phyloP scores from a whole-genome alignment of 2,113 vertebrate genomes.

The Picathartes gymnocephalus region DNA sequence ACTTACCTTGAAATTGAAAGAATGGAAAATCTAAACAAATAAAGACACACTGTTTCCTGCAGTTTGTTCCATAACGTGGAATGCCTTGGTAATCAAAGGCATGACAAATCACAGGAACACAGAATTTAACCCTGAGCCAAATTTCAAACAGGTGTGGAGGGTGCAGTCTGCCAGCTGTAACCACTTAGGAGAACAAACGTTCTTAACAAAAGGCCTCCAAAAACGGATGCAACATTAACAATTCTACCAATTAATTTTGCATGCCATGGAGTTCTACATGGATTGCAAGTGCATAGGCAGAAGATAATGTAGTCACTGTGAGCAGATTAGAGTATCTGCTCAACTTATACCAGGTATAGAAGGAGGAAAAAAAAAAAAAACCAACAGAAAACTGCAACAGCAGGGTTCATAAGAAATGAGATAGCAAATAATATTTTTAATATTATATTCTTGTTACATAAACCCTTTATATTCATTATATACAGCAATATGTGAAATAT shows the following conservation, averaged over 20 bases:
- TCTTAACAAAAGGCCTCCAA: neutral
- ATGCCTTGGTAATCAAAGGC: neutral
- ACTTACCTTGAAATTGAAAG: constrained; percentile 17
- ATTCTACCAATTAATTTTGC: neutral
- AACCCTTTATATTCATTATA: neutral
- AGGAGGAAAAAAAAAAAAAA: neutral
- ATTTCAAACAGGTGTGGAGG: neutral
- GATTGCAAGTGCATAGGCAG: neutral
- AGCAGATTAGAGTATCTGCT: neutral
- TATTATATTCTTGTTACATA: neutral
- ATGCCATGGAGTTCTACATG: neutral
- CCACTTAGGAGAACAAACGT: neutral
- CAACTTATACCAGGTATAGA: neutral
- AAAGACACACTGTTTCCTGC: neutral
- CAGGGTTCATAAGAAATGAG: neutral
- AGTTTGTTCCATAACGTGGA: neutral
- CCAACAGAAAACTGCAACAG: neutral
- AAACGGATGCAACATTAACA: neutral
- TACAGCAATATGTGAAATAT: neutral
- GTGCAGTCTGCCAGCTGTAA: neutral
- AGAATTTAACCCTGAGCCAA: neutral
- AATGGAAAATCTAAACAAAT: constrained; percentile 15
- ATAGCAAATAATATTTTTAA: neutral
- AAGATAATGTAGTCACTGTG: neutral
- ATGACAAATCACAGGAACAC: neutral